Percentiles rank a stretch among this genome's conserved stretches.
phyloP scores from a whole-genome alignment of 2,113 vertebrate species.

The Cettia cetti region DNA sequence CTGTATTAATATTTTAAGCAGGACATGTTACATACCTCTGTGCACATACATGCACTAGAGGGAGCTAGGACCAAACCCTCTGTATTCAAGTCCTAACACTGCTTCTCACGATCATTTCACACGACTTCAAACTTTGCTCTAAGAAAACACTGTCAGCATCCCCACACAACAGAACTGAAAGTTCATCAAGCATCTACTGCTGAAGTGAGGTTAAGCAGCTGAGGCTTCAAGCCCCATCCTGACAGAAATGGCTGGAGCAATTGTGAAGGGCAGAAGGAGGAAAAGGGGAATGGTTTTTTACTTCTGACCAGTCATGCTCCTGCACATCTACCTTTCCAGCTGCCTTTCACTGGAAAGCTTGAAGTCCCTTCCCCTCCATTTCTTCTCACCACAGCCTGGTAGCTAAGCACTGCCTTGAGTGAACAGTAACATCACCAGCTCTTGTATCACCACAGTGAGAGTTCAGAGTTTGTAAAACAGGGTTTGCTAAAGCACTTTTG shows the following conservation, averaged over 20 bases:
- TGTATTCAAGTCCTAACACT: rapidly evolving
- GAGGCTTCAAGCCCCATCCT: neutral
- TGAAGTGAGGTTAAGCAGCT: neutral
- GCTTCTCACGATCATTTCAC: neutral
- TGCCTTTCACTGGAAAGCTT: neutral
- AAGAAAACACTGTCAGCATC: neutral
- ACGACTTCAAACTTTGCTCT: neutral
- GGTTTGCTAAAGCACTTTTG: neutral
- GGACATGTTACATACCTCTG: neutral
- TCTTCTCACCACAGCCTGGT: neutral
- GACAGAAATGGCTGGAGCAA: neutral
- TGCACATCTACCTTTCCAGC: neutral
- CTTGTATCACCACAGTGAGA: neutral
- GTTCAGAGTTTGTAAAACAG: neutral
- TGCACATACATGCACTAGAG: slow-evolving; percentile 23
- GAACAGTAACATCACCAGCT: neutral
- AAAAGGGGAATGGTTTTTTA: neutral
- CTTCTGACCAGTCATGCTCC: neutral
- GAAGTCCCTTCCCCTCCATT: neutral
- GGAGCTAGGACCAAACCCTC: slow-evolving; percentile 33
- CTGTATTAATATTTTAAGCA: neutral
- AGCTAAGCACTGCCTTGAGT: neutral
- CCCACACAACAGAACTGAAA: neutral
- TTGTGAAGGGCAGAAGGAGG: neutral
- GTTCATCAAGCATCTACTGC: neutral